A percentile compares a stretch with the other conserved stretches of the same genome.
Evolutionary conservation across 2,888 invertebrate species (phyloP).

Genomic region (Cistogaster globosa): DNA sequence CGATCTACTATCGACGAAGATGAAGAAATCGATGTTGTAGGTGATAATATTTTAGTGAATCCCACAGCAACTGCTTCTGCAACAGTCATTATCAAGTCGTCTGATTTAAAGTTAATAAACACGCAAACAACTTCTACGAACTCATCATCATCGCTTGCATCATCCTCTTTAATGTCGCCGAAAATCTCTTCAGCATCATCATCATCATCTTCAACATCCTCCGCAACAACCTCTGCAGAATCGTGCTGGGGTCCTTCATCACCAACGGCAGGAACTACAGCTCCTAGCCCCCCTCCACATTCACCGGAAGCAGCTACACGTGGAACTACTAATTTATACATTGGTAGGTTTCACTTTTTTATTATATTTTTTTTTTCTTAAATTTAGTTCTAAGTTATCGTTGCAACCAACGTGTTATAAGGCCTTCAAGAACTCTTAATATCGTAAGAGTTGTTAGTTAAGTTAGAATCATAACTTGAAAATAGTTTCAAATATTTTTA

Average conservation of each 20-base stretch:
- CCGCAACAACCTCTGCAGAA: constrained; percentile 77
- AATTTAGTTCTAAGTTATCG: too few relatives aligned
- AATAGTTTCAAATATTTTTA: too few relatives aligned
- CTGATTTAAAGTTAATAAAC: constrained; percentile 84
- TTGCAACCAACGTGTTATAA: too few relatives aligned
- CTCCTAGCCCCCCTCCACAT: constrained; percentile 89
- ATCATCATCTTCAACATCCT: background rate
- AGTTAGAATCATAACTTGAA: too few relatives aligned
- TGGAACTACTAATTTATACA: constrained; percentile 88
- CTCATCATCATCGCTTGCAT: constrained; percentile 53
- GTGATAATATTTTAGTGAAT: constrained; percentile 84
- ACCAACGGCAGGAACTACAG: constrained; percentile 90
- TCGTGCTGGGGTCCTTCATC: constrained; percentile 90
- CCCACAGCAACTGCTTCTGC: constrained; percentile 73
- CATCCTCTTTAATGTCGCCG: constrained; percentile 11
- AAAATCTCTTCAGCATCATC: constrained; percentile 6
- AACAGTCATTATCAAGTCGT: constrained; percentile 83
- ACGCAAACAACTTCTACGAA: constrained; percentile 72
- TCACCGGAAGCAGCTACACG: constrained; percentile 85
- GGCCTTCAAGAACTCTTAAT: too few relatives aligned
- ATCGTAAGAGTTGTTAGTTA: too few relatives aligned
- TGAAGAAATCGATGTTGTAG: constrained; percentile 95
- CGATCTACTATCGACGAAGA: constrained; percentile 85
- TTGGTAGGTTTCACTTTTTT: constrained; percentile 85
- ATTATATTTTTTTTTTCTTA: background rate